Conservation (phyloP, 92 coral and sea anemone genomes). For the Umimayanthus chanpuru region DNA sequence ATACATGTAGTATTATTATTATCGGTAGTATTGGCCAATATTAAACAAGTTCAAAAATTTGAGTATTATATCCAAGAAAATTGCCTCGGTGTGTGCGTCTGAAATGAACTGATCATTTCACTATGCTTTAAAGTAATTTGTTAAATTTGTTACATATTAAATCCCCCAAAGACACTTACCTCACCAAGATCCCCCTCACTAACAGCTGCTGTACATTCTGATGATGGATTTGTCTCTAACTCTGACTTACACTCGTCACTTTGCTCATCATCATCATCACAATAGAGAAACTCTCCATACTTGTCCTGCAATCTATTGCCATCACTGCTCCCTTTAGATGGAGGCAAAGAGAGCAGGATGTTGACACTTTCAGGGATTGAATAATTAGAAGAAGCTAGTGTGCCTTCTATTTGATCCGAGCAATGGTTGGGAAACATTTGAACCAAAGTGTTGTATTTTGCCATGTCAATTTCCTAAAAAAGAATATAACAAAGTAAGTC, state of each 20-base stretch:
- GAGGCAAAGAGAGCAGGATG: constrained; percentile 7
- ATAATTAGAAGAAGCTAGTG: constrained; percentile 15
- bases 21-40: too few relatives aligned
- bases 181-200: constrained; percentile 14
- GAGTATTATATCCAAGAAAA: too few relatives aligned
- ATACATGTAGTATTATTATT: too few relatives aligned
- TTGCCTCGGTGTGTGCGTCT: too few relatives aligned
- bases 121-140: neutral
- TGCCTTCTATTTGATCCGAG: neutral
- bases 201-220: constrained; percentile 10
- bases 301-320: neutral
- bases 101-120: neutral
- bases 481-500: too few relatives aligned
- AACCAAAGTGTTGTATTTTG: too few relatives aligned
- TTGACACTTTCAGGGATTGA: constrained; percentile 1
- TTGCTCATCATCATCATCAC: constrained; percentile 5
- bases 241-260: constrained; percentile 7
- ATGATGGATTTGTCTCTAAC: constrained; percentile 1
- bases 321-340: neutral
- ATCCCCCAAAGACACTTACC: neutral
- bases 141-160: neutral
- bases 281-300: constrained; percentile 19
- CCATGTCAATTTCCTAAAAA: too few relatives aligned
- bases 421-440: too few relatives aligned
- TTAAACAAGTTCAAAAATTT: too few relatives aligned